Base-by-base conservation (phyloP, 2,888 invertebrate species). In the Troides helena region DNA sequence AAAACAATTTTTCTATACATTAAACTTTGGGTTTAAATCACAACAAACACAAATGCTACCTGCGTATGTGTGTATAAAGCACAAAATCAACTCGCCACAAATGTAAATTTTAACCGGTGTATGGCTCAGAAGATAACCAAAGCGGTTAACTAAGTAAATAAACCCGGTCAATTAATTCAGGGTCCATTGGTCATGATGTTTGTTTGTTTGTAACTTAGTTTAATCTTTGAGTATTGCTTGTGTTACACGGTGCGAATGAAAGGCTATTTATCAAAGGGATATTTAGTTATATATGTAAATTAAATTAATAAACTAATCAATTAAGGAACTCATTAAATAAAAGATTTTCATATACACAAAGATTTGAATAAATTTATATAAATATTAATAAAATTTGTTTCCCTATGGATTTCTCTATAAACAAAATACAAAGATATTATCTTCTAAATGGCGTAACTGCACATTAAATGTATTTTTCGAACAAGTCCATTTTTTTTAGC, bases 161-260 rank as follows among this genome's bases (percentile, higher is more conserved):
- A 75, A 85, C 88, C 89, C 87, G 73, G 80, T 78, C 88, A 88
- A 91, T 90, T 90, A 91, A 90, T 87, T 87, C 85, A 81, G 89
- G 91, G 88, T 85, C 88, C 89, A 91, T 89, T 89, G 90, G 90
- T 88, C 89, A 89, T 89, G 84, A 86, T 89, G 86, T 87, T 89
- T 91, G 90, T 87, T 89, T 87, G 85, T 82, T 77, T 85, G 81
- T 85, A 82, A 86, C 84, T 88, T 85, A 77, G 79, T 80, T 80
- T 76, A 72, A 75, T 71, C 73, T 75, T 75, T 75, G 74, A 80
- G 77, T 78, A 80, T 73, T 77, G 80, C 75, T 76, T 74, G 53
- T 53, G 53, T 53, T 53, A 53, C 53, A 0, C 53, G n/a, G 6
- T 53, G 53, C n/a, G 53, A 53, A 53, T 53, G n/a, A 53, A 53